Evolutionary conservation across 1,140 invertebrate species (phyloP), one percentile per base, ranked within the genome.

Genomic region (Carcinoscorpius rotundicauda): DNA sequence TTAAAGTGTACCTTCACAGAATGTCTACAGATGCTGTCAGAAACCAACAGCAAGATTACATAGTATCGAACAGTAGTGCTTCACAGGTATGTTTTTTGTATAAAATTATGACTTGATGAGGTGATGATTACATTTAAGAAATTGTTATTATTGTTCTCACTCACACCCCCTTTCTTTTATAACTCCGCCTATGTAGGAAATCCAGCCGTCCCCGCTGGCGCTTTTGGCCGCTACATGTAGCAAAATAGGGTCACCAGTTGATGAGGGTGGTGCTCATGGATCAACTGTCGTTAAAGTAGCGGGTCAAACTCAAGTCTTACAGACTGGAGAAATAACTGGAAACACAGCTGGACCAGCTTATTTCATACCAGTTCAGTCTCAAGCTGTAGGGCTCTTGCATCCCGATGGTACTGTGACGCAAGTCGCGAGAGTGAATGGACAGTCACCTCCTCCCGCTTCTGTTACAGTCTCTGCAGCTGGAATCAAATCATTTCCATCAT

Each of bases 141-240:
- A 11, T 49, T 60, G 50, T 50, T 63, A 68, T 68, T 63, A 64
- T 64, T 59, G 60, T 60, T 58, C 52, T 64, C 62, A 51, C 58
- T 59, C 62, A 58, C 57, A 49, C 53, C 66, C 66, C 66, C 66
- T 68, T 67, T 68, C 62, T 66, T 66, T n/a, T 61, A 60, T 69
- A 62, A 69, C 68, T 61, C 67, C 67, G 64, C 67, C 67, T 64
- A 63, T 65, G 56, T 62, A 69, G 64, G 64, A 69, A 53, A 66
- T 56, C 56, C 77, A 78, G 73, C 83, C 86, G 69, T 87, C 86
- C 71, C 86, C 86, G 58, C 79, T 88, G 71, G 85, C 86, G 57
- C 80, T 87, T 66, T 77, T 88, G 74, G 85, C 86, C 62, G 85
- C 85, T n/a, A 87, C 86, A 63, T 87, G 86, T 75, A 87, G 85